Evolutionary conservation across 2,797 vertebrate genomes (phyloP).

Genomic region (Podargus strigoides): DNA sequence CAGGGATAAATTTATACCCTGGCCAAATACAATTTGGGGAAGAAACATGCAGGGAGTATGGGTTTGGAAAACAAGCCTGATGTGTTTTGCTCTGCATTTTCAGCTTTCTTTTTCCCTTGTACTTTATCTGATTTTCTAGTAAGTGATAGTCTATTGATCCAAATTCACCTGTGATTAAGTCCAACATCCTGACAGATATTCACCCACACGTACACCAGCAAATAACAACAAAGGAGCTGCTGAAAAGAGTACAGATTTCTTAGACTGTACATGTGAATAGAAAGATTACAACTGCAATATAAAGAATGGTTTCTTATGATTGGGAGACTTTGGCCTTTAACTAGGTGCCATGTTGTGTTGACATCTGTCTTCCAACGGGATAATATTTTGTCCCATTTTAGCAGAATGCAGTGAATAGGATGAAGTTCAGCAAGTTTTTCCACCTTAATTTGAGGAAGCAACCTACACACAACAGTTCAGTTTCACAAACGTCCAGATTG

Average conservation of each 20-base stretch:
- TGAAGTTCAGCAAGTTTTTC: not conserved
- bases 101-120: not conserved
- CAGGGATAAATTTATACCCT: not conserved
- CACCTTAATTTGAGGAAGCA: not conserved
- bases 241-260: not conserved
- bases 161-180: conserved; percentile 52
- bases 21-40: not conserved
- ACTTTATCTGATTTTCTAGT: conserved; percentile 17
- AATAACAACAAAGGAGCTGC: not conserved
- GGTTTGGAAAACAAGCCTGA: not conserved
- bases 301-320: not conserved
- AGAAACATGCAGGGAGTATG: not conserved
- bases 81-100: conserved; percentile 10
- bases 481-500: not conserved
- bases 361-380: not conserved
- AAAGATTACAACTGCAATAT: not conserved
- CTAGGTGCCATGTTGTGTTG: not conserved
- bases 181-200: conserved; percentile 1
- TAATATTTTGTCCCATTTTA: not conserved
- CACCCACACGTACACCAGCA: not conserved
- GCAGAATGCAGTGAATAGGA: not conserved
- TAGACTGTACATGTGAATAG: not conserved
- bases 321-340: not conserved
- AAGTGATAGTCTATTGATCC: conserved; percentile 49
- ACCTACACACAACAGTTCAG: not conserved